These are phyloP conservation scores for Actenoides lindsayi DNA, from an alignment of 2,113 vertebrate species.

Conservation along the genomic window DNA sequence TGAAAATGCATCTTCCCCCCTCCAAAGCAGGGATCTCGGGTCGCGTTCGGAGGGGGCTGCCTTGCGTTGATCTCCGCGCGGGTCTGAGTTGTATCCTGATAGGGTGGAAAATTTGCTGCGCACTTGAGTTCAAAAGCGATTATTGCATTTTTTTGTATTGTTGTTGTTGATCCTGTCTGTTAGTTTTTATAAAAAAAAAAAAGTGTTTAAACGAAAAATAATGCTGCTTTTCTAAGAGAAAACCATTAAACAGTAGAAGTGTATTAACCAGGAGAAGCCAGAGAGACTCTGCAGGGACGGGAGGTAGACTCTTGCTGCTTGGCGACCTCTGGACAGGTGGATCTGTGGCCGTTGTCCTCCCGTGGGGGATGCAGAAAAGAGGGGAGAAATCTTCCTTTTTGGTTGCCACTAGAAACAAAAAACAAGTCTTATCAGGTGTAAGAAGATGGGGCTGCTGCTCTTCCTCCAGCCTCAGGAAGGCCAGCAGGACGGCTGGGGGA, in stretches of 20 bases:
- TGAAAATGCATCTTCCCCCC: neutral
- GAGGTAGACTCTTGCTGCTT: neutral
- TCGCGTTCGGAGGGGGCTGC: neutral
- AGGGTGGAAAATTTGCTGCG: neutral
- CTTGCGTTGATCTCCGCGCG: fast-evolving
- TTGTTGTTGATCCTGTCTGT: conserved; percentile 33
- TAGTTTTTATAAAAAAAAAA: conserved; percentile 3
- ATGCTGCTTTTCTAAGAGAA: conserved; percentile 55
- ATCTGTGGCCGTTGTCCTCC: neutral
- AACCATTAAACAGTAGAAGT: neutral
- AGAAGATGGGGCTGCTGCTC: conserved; percentile 4
- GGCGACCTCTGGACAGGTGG: neutral
- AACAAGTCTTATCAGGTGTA: neutral
- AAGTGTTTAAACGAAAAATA: neutral
- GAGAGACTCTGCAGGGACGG: neutral
- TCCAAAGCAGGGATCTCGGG: neutral
- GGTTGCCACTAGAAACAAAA: neutral
- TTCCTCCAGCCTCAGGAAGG: neutral
- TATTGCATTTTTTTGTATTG: neutral
- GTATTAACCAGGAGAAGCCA: neutral
- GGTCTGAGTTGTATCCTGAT: neutral
- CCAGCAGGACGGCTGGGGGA: neutral
- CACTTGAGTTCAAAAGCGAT: conserved; percentile 23
- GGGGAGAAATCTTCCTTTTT: neutral
- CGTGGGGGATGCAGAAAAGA: neutral